phyloP scores from a whole-genome alignment of 2,113 vertebrate species.

The Salminus brasiliensis region DNA sequence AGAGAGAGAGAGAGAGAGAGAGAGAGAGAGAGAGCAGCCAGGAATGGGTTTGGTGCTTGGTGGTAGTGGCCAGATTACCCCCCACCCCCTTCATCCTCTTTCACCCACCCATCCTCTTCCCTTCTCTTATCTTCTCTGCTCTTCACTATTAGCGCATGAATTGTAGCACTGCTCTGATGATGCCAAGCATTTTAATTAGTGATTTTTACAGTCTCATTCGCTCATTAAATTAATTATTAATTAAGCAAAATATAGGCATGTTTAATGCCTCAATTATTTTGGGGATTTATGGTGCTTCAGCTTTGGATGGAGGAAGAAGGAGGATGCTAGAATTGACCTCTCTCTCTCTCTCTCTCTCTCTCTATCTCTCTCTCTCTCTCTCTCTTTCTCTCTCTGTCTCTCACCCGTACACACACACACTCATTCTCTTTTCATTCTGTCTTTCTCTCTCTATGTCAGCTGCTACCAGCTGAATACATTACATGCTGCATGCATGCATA shows the following conservation, averaged over 20 bases:
- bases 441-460: conserved; percentile 20
- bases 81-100: neutral
- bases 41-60: neutral
- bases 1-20: conserved; percentile 37
- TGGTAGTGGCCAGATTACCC: conserved; percentile 11
- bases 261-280: conserved; percentile 93
- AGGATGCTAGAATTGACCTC: conserved; percentile 3
- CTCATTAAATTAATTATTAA: conserved; percentile 94
- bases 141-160: conserved; percentile 79
- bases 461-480: conserved; percentile 39
- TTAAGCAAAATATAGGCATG: conserved; percentile 89
- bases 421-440: neutral
- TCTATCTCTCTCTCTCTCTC: conserved; percentile 1
- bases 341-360: neutral
- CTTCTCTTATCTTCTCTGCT: conserved; percentile 6
- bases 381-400: conserved; percentile 17
- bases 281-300: conserved; percentile 83
- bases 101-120: too few relatives aligned
- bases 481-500: conserved; percentile 42
- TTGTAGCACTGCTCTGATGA: conserved; percentile 81
- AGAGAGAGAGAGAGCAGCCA: conserved; percentile 28
- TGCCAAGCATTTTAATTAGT: conserved; percentile 86
- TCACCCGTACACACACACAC: neutral
- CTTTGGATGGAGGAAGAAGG: conserved; percentile 75
- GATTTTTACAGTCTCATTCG: conserved; percentile 85